A percentile compares a stretch with the other conserved stretches of the same genome.
Evolutionary conservation across 2,113 vertebrate genomes (phyloP).

Genomic region (Apistogramma diplotaenia): DNA sequence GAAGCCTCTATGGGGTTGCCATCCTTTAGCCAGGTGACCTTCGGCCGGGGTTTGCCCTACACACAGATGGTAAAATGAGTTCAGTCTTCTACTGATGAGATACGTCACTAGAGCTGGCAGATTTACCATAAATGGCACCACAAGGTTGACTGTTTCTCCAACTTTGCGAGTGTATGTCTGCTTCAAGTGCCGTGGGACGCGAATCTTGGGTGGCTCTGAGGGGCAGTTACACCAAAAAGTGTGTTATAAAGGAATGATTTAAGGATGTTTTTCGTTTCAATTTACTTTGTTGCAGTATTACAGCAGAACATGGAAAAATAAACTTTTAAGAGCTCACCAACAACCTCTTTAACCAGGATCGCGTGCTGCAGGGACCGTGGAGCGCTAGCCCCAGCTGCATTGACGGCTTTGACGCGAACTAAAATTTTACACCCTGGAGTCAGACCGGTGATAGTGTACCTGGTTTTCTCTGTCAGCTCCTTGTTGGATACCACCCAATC

Average conservation of each 20-base stretch:
- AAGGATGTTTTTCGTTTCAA: not conserved
- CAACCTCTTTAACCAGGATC: conserved; percentile 91
- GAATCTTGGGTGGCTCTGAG: conserved; percentile 93
- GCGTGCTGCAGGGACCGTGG: conserved; percentile 87
- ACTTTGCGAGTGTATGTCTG: conserved; percentile 93
- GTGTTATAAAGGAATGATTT: not conserved
- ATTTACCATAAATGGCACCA: conserved; percentile 93
- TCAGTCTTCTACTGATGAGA: not conserved
- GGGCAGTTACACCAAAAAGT: not conserved
- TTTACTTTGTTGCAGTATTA: not conserved
- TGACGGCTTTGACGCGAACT: conserved; percentile 91
- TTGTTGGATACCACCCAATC: conserved; percentile 87
- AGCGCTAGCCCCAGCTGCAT: conserved; percentile 86
- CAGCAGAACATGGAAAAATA: not conserved
- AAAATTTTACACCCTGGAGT: conserved; percentile 84
- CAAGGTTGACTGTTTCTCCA: conserved; percentile 94
- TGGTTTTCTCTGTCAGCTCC: conserved; percentile 91
- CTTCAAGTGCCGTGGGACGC: conserved; percentile 93
- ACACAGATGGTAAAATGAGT: not conserved
- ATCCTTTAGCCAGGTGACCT: conserved; percentile 91
- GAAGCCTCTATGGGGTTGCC: conserved; percentile 84
- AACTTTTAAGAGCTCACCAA: conserved; percentile 79
- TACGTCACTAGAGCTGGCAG: not conserved
- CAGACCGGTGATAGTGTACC: conserved; percentile 87
- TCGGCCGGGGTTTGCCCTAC: conserved; percentile 93